These are phyloP conservation scores for Malthinus flaveolus DNA, from an alignment of 2,888 invertebrate species.

Conservation along the genomic window DNA sequence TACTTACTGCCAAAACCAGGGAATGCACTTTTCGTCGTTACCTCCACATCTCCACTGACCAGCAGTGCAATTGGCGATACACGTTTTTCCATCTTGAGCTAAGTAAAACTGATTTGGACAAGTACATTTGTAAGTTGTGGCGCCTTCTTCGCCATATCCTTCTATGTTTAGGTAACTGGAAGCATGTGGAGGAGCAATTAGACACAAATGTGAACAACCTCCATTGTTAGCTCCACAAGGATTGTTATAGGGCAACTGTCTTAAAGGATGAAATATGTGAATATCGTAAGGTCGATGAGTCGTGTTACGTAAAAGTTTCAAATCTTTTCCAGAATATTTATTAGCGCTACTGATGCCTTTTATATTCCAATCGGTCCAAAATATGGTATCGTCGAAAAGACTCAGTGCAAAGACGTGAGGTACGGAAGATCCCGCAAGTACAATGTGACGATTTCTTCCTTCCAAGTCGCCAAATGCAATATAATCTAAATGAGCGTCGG, in stretches of 20 bases:
- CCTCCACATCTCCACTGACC: slow-evolving; percentile 81
- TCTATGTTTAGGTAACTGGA: slow-evolving; percentile 77
- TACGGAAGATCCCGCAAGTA: slow-evolving; percentile 76
- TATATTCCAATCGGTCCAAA: slow-evolving; percentile 99
- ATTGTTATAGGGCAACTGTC: slow-evolving; percentile 83
- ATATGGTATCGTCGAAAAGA: slow-evolving; percentile 90
- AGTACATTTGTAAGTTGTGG: slow-evolving; percentile 80
- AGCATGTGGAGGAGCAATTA: slow-evolving; percentile 81
- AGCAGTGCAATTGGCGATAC: slow-evolving; percentile 91
- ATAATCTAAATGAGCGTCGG: slow-evolving; percentile 97
- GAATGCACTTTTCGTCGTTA: slow-evolving; percentile 71
- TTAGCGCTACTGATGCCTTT: slow-evolving; percentile 90
- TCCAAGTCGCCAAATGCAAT: slow-evolving; percentile 94
- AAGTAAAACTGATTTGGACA: slow-evolving; percentile 95
- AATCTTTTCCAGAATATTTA: slow-evolving; percentile 83
- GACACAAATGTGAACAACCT: slow-evolving; percentile 93
- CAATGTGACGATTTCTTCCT: slow-evolving; percentile 83
- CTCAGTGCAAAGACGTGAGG: slow-evolving; percentile 96
- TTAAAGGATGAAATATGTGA: slow-evolving; percentile 86
- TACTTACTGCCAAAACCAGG: slow-evolving; percentile 77
- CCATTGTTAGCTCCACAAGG: slow-evolving; percentile 93
- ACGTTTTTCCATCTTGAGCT: slow-evolving; percentile 79
- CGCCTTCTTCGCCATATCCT: slow-evolving; percentile 79
- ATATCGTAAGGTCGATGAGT: slow-evolving; percentile 95
- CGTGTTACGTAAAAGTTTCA: slow-evolving; percentile 79